Conservation (phyloP, 1,140 invertebrate species). For the Dinothrombium tinctorium region DNA sequence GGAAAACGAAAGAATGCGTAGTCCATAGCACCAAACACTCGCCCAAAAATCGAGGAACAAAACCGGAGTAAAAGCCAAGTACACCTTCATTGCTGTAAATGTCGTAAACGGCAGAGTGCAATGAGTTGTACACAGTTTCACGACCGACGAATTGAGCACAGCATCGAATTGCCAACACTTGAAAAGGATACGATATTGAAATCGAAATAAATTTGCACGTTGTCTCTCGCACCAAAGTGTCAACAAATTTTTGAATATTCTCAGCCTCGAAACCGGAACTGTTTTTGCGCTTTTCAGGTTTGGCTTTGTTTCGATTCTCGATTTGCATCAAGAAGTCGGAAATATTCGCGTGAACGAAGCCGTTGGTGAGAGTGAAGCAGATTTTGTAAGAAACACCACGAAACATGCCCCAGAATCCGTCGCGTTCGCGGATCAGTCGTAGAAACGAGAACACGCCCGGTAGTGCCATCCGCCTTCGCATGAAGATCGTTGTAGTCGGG, state of each 20-base stretch:
- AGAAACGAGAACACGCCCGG: conserved; percentile 72
- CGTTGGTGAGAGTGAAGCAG: neutral
- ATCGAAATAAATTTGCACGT: neutral
- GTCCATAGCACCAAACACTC: conserved; percentile 3
- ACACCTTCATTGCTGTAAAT: conserved; percentile 8
- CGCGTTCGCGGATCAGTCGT: conserved; percentile 15
- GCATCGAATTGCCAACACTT: conserved; percentile 6
- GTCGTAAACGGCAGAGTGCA: conserved; percentile 2
- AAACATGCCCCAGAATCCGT: conserved; percentile 8
- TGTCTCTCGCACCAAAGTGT: neutral
- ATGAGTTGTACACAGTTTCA: conserved; percentile 8
- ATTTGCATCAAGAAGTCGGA: conserved; percentile 1
- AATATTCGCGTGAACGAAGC: conserved; percentile 9
- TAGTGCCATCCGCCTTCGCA: conserved; percentile 45
- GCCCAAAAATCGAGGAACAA: conserved; percentile 7
- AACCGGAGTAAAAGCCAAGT: conserved; percentile 9
- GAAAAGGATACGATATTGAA: conserved; percentile 6
- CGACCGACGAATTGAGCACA: conserved; percentile 9
- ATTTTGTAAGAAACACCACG: conserved; percentile 7
- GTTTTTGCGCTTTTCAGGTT: neutral
- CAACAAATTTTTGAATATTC: neutral
- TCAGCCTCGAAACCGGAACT: neutral
- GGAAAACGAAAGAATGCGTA: conserved; percentile 3
- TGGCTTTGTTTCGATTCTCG: neutral
- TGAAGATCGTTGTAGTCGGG: conserved; percentile 44